phyloP scores from a whole-genome alignment of 2,113 vertebrate genomes.

The Cololabis saira region DNA sequence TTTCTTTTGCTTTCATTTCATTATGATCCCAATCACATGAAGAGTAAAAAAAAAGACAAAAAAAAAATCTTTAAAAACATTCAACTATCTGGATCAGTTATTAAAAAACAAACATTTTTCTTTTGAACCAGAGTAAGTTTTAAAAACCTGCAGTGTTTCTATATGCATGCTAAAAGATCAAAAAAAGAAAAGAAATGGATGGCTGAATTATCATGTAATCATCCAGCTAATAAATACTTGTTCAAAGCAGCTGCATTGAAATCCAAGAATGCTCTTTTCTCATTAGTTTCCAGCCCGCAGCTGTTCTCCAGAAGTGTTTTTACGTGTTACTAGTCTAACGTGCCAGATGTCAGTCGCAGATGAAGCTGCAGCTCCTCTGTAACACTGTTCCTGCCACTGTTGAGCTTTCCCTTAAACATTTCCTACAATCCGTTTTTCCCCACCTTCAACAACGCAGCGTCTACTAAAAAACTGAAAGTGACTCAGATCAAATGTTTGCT shows the following conservation, averaged over 20 bases:
- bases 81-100: background rate
- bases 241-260: conserved; percentile 2
- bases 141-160: no score
- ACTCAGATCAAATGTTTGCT: no score
- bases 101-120: no score
- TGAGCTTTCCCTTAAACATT: background rate
- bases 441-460: background rate
- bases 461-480: no score
- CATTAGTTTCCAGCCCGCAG: background rate
- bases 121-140: no score
- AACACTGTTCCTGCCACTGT: background rate
- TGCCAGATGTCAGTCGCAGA: conserved; percentile 23
- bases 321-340: background rate
- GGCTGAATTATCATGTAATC: conserved; percentile 5
- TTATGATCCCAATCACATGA: no score
- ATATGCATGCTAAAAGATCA: no score
- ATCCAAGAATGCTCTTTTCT: background rate
- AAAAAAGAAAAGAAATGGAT: no score
- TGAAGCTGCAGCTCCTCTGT: conserved; percentile 26
- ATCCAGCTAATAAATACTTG: conserved; percentile 1
- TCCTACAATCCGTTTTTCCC: background rate
- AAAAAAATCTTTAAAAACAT: background rate
- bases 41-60: background rate
- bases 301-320: conserved; percentile 12
- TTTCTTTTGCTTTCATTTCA: background rate